A percentile compares a stretch with the other conserved stretches of the same genome.
These are phyloP conservation scores for Anisognathus igniventris DNA, from an alignment of 2,797 vertebrate species.

Conservation along the genomic window DNA sequence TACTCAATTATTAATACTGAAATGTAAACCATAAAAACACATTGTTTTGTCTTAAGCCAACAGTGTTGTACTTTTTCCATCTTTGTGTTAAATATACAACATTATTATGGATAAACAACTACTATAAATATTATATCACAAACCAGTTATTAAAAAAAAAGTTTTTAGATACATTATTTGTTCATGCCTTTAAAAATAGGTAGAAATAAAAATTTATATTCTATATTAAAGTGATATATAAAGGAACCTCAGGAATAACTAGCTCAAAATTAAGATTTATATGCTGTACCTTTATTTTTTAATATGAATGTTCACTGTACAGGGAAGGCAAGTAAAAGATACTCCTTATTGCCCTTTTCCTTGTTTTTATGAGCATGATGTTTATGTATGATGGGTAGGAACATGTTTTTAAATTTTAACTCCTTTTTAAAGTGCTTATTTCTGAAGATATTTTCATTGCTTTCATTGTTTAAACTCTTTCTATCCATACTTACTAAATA, in stretches of 20 bases:
- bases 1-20: slow-evolving; percentile 44
- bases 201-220: neutral
- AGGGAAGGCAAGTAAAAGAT: neutral
- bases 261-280: neutral
- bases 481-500: neutral
- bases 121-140: slow-evolving; percentile 14
- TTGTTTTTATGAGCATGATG: neutral
- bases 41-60: slow-evolving; percentile 40
- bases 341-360: neutral
- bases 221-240: neutral
- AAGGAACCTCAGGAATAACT: neutral
- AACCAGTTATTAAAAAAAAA: neutral
- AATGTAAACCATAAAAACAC: slow-evolving; percentile 30
- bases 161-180: neutral
- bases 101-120: slow-evolving; percentile 19
- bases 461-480: neutral
- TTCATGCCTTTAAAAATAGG: neutral
- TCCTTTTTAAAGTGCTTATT: neutral
- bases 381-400: neutral
- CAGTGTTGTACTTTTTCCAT: neutral
- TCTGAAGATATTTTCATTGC: neutral
- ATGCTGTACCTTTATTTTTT: neutral
- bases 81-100: slow-evolving; percentile 33
- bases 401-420: neutral
- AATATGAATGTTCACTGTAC: neutral